These are phyloP conservation scores for Boulengeromyrus knoepffleri DNA, from an alignment of 2,113 vertebrate species.

Conservation along the genomic window DNA sequence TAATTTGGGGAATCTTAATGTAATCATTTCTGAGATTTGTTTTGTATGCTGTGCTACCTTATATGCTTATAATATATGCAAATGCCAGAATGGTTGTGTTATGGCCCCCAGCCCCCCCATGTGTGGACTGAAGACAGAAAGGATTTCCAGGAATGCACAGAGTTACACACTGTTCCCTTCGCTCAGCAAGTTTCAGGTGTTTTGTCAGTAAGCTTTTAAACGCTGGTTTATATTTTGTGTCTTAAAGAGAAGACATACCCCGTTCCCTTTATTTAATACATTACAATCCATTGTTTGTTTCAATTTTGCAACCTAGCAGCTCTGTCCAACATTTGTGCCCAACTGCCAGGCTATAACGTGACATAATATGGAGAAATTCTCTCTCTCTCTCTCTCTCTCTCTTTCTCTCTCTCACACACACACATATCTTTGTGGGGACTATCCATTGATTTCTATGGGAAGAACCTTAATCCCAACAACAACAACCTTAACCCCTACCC, in stretches of 20 bases:
- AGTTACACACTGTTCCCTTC: not conserved
- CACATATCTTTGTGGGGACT: not conserved
- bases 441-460: too few species aligned
- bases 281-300: not conserved
- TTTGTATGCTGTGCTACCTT: not conserved
- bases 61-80: not conserved
- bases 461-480: not conserved
- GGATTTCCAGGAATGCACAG: not conserved
- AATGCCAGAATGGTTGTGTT: not conserved
- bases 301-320: not conserved
- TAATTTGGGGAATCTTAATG: not conserved
- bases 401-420: not conserved
- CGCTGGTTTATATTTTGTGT: not conserved
- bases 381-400: too few species aligned
- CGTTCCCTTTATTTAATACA: not conserved
- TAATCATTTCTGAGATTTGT: not conserved
- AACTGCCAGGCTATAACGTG: not conserved
- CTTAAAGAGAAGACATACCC: not conserved
- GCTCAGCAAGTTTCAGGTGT: not conserved
- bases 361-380: conserved; percentile 9
- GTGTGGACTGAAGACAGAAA: not conserved
- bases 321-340: not conserved
- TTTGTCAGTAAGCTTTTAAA: not conserved
- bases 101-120: not conserved
- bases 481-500: not conserved